Conservation (phyloP, 2,888 invertebrate species). For the Cybosia mesomella region DNA sequence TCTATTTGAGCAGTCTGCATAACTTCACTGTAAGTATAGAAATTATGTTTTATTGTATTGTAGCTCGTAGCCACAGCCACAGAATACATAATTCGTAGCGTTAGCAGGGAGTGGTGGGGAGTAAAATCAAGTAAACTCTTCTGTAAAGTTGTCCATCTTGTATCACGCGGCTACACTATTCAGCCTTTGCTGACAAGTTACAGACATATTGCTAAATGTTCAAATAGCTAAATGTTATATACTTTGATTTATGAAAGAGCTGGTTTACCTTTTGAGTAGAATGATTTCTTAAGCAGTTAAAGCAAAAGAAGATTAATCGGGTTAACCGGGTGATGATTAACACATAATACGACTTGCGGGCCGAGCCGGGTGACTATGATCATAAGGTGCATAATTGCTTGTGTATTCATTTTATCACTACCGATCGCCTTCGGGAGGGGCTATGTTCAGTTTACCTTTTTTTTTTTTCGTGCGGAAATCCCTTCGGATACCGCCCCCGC, state of each 20-base stretch:
- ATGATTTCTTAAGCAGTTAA: neutral
- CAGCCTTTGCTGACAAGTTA: neutral
- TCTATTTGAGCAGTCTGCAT: neutral
- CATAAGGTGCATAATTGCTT: neutral
- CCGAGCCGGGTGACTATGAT: neutral
- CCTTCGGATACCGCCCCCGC: too few species aligned
- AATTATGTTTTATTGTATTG: neutral
- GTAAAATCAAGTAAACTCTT: neutral
- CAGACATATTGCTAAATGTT: too few species aligned
- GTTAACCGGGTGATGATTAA: neutral
- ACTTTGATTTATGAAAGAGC: neutral
- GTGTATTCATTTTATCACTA: neutral
- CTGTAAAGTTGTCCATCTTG: neutral
- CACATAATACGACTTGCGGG: neutral
- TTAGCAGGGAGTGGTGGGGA: neutral
- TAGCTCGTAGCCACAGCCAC: neutral
- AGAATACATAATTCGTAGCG: neutral
- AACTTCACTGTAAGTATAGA: neutral
- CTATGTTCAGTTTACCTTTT: too few species aligned
- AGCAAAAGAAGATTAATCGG: neutral
- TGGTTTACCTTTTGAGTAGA: neutral
- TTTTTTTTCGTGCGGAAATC: too few species aligned
- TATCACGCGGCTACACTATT: neutral
- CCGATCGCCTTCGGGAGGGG: neutral
- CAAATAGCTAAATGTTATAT: too few species aligned